Evolutionary conservation across 2,888 invertebrate species (phyloP), one percentile per base, ranked within the genome.

Genomic region (Polia nebulosa): DNA sequence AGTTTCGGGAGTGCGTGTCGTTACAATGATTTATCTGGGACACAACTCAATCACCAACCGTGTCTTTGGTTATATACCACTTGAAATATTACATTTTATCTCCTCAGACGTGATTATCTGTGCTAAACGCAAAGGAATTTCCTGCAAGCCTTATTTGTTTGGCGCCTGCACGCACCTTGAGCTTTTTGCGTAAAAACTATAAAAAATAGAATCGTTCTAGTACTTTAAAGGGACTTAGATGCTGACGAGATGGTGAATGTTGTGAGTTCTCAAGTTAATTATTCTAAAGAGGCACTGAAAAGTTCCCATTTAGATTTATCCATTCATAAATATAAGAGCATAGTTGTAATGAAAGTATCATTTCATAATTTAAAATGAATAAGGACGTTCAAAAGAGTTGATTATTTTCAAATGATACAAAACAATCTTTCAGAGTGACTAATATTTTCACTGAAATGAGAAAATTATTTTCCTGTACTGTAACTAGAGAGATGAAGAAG

Each of bases 1-100:
- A 84, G 9, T 53, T 70, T 72, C 56, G 60, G 72, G 71, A 49
- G 72, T 66, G 77, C 15, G 80, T 63, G 27, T 60, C 66, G 61
- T 65, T 78, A 72, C 53, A 52, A 45, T 60, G 51, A 72, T 74
- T 64, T 74, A 82, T 70, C 65, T 84, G 82, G 82, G 79, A 59
- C 84, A 83, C 56, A 80, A 58, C 69, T 80, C 72, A 72, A 83
- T 70, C 69, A 73, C 51, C 53, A 73, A 60, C 56, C 53, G 61
- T 62, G 49, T 64, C 52, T 78, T 59, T 73, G 53, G 57, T 68
- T 59, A 44, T 51, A 53, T 68, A 20, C 64, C 58, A 58, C 11
- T 66, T 78, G 72, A 75, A 66, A 75, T 44, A 60, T 69, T 17
- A 49, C 49, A 63, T 66, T 74, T 73, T 73, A 49, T 73, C 72